These are phyloP conservation scores for Euspilapteryx auroguttella DNA, from an alignment of 2,888 invertebrate species.

Conservation along the genomic window DNA sequence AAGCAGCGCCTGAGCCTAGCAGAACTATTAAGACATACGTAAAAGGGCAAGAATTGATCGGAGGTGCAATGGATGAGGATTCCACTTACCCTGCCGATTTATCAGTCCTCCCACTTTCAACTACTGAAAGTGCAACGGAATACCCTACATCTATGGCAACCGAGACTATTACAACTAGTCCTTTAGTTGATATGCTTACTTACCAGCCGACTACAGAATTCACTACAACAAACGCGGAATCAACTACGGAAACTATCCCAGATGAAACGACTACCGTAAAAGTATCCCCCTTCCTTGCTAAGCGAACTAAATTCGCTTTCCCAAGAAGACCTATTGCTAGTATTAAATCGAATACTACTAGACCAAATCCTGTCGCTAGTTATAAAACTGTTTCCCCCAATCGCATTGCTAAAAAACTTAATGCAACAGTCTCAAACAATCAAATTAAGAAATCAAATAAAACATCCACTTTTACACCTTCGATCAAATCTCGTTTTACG, in stretches of 20 bases:
- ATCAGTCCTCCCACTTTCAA: slow-evolving; percentile 9
- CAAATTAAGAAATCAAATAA: slow-evolving; percentile 30
- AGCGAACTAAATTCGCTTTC: slow-evolving; percentile 39
- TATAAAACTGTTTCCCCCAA: slow-evolving; percentile 8
- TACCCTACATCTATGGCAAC: slow-evolving; percentile 10
- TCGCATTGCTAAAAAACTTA: slow-evolving; percentile 23
- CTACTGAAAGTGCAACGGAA: slow-evolving; percentile 16
- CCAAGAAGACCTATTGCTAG: slow-evolving; percentile 35
- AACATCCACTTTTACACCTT: slow-evolving; percentile 27
- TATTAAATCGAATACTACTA: slow-evolving; percentile 33
- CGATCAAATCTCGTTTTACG: slow-evolving; percentile 29
- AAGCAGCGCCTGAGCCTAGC: slow-evolving; percentile 21
- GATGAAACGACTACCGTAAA: slow-evolving; percentile 32
- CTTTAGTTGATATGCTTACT: slow-evolving; percentile 16
- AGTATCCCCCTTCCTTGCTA: slow-evolving; percentile 26
- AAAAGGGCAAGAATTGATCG: slow-evolving; percentile 39
- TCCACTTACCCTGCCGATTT: slow-evolving; percentile 10
- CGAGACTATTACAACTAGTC: slow-evolving; percentile 14
- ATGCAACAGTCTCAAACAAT: slow-evolving; percentile 18
- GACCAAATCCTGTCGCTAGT: slow-evolving; percentile 12
- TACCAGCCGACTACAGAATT: slow-evolving; percentile 12
- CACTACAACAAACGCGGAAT: slow-evolving; percentile 13
- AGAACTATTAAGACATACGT: slow-evolving; percentile 35
- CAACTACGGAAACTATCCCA: slow-evolving; percentile 21
- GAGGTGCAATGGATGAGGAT: slow-evolving; percentile 22